phyloP scores from a whole-genome alignment of 2,113 vertebrate species.

The Neodon shergylaensis region DNA sequence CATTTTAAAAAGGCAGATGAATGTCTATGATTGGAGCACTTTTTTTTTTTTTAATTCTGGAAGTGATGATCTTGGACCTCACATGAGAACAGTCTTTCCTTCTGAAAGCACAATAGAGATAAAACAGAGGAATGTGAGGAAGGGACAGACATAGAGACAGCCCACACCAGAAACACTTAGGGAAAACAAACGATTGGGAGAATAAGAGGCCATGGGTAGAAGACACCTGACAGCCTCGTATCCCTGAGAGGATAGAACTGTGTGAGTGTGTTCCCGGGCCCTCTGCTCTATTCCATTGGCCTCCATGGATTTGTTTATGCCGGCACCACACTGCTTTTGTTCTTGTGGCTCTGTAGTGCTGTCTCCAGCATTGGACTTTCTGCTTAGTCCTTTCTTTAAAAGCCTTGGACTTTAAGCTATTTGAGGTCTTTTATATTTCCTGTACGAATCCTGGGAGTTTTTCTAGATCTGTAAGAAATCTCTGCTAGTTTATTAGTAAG shows the following conservation, averaged over 20 bases:
- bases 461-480: background rate
- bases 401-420: background rate
- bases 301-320: background rate
- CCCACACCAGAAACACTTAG: background rate
- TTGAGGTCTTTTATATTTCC: background rate
- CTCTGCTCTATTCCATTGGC: no score
- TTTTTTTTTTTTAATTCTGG: background rate
- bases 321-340: no score
- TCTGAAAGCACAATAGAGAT: conserved; percentile 9
- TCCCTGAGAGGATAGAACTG: background rate
- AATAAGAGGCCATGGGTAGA: background rate
- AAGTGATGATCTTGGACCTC: conserved; percentile 23
- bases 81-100: background rate
- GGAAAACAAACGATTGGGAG: background rate
- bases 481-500: background rate
- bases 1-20: background rate
- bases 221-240: background rate
- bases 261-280: no score
- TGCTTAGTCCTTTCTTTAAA: background rate
- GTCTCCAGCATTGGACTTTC: background rate
- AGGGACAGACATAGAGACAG: background rate
- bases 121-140: background rate
- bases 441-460: background rate
- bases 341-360: background rate
- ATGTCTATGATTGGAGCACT: background rate